Evolutionary conservation across 2,113 vertebrate genomes (phyloP).

Genomic region (Hucho hucho): DNA sequence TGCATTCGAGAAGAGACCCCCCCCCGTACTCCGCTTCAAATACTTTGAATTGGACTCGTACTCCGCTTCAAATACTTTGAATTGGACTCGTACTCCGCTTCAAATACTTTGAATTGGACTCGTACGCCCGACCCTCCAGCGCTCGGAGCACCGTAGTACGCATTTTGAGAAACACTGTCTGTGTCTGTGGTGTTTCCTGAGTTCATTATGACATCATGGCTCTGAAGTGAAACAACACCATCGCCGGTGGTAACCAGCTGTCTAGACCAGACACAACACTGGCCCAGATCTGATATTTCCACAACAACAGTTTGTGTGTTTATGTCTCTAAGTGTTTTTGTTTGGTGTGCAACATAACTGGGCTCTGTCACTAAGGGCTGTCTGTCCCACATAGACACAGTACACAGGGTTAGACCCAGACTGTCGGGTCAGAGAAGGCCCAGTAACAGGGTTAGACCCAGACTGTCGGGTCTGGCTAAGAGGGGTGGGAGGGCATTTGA

Average conservation of each 20-base stretch:
- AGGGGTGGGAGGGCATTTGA: too few relatives aligned
- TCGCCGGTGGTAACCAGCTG: conserved; percentile 43
- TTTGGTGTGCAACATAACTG: conserved; percentile 47
- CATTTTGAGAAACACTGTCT: too few relatives aligned
- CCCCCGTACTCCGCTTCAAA: too few relatives aligned
- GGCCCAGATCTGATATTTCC: conserved; percentile 42
- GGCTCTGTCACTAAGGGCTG: conserved; percentile 13
- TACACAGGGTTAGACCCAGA: too few relatives aligned
- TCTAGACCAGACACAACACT: conserved; percentile 26
- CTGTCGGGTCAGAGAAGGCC: too few relatives aligned
- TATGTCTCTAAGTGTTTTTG: conserved; percentile 23
- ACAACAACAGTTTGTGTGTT: conserved; percentile 42
- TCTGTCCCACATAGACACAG: neutral
- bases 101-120: too few relatives aligned
- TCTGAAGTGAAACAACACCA: conserved; percentile 14
- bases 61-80: too few relatives aligned
- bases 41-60: too few relatives aligned
- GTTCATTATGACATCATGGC: neutral
- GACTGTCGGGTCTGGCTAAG: too few relatives aligned
- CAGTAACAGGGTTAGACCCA: too few relatives aligned
- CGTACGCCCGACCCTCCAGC: conserved; percentile 24
- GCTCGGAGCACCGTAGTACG: neutral
- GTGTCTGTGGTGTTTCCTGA: neutral
- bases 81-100: too few relatives aligned
- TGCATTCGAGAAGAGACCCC: too few relatives aligned